Evolutionary conservation across 1,140 invertebrate genomes (phyloP).

Genomic region (Forficula auricularia): DNA sequence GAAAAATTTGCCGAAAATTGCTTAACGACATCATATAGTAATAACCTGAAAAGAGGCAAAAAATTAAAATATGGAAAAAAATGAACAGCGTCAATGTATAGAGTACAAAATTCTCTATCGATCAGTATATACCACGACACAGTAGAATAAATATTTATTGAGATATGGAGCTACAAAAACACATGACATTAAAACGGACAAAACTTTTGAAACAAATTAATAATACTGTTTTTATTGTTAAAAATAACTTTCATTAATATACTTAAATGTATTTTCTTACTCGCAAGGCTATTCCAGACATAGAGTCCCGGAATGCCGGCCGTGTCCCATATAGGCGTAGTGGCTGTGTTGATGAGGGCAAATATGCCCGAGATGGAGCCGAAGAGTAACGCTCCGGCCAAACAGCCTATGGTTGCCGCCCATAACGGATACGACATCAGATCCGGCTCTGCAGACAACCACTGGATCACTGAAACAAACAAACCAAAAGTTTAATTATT

Average conservation of each 20-base stretch:
- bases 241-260: background rate
- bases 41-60: too few relatives aligned
- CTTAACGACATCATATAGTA: too few relatives aligned
- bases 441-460: slow-evolving; percentile 39
- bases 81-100: too few relatives aligned
- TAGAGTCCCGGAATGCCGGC: slow-evolving; percentile 62
- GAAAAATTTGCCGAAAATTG: too few relatives aligned
- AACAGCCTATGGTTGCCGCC: slow-evolving; percentile 45
- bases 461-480: slow-evolving; percentile 34
- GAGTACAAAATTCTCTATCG: too few relatives aligned
- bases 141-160: too few relatives aligned
- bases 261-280: slow-evolving; percentile 41
- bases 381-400: slow-evolving; percentile 44
- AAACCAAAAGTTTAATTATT: too few relatives aligned
- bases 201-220: too few relatives aligned
- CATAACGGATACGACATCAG: slow-evolving; percentile 54
- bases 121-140: too few relatives aligned
- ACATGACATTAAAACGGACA: too few relatives aligned
- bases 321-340: slow-evolving; percentile 49
- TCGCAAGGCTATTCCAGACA: slow-evolving; percentile 52
- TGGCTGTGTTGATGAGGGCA: slow-evolving; percentile 59
- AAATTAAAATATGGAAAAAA: too few relatives aligned
- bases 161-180: too few relatives aligned
- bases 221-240: slow-evolving; percentile 6
- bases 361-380: slow-evolving; percentile 49